Base-by-base conservation (phyloP, 2,113 vertebrate species). In the Sciurus niger region DNA sequence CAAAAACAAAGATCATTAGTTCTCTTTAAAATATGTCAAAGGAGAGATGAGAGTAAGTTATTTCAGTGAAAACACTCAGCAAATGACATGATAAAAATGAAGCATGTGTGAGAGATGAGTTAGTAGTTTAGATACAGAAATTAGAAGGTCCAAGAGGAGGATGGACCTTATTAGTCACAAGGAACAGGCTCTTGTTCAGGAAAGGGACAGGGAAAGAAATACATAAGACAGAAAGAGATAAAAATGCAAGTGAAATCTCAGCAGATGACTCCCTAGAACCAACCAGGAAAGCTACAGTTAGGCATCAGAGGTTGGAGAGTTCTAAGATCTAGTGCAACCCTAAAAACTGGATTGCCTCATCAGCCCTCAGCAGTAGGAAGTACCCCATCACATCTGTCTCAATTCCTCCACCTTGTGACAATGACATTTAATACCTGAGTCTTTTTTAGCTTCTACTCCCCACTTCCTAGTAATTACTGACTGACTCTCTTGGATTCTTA, bases 11-110 rank as follows among this genome's bases (percentile, higher is more conserved):
- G 28, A 63, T 25, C 25, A 78, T 30, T 32, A 46, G 79, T 72
- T 79, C 40, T 78, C 58, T 24, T 89, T 92, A 73, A 12, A 73
- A 18, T 70, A 89, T 67, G 51, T 82, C 87, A 83, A 88, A 46
- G 32, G 30, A 79, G 74, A 89, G 10, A 53, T 51, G 20, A 79
- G 17, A 90, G 20, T 73, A 93, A 93, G 34, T 90, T 51, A 90
- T 30, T 46, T 40, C 40, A 40, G 40, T 40, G 40, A 40, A 40
- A 40, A 40, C 4, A 40, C 40, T 40, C 40, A 40, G 40, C 40
- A 40, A 40, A 40, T 40, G 40, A 40, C 40, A 4, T 40, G 40
- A 40, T 40, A 40, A 40, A 40, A 40, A 40, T 40, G 40, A 40
- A 40, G 40, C 40, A 40, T 40, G 40, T 40, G 40, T 40, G 40